A percentile compares a stretch with the other conserved stretches of the same genome.
Evolutionary conservation across 2,113 vertebrate genomes (phyloP).

Genomic region (Ammospiza caudacuta): DNA sequence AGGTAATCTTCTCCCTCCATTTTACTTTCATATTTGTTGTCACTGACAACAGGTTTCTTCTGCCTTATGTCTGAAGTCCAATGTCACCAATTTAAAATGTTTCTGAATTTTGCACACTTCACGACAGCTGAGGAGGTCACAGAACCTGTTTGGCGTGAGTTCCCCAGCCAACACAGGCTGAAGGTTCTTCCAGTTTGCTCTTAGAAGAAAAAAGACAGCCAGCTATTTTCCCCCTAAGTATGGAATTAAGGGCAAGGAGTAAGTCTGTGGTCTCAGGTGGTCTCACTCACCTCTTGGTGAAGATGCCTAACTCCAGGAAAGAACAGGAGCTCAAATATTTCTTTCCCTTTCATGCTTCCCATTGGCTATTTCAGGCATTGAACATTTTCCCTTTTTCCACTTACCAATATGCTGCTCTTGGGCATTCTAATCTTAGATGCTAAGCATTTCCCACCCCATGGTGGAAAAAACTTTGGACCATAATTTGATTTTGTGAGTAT

Average conservation of each 20-base stretch:
- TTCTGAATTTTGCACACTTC: background rate
- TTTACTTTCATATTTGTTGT: background rate
- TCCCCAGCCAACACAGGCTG: too few species aligned
- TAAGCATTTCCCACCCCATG: background rate
- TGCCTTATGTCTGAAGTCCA: background rate
- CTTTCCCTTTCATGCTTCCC: background rate
- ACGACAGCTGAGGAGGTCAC: background rate
- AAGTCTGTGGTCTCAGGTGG: background rate
- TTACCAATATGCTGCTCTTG: background rate
- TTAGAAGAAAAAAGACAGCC: background rate
- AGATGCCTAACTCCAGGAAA: background rate
- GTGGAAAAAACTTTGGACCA: background rate
- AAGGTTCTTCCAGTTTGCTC: background rate
- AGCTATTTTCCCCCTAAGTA: background rate
- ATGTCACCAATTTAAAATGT: background rate
- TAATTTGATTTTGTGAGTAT: background rate
- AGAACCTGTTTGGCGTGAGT: background rate
- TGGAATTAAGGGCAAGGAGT: background rate
- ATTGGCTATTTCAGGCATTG: background rate
- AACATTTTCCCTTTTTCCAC: background rate
- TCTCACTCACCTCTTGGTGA: background rate
- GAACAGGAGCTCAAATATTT: background rate
- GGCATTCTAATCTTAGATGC: background rate
- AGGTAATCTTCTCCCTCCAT: background rate
- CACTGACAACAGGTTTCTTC: background rate